phyloP scores from a whole-genome alignment of 2,113 vertebrate genomes.

The Eudyptes chrysolophus region DNA sequence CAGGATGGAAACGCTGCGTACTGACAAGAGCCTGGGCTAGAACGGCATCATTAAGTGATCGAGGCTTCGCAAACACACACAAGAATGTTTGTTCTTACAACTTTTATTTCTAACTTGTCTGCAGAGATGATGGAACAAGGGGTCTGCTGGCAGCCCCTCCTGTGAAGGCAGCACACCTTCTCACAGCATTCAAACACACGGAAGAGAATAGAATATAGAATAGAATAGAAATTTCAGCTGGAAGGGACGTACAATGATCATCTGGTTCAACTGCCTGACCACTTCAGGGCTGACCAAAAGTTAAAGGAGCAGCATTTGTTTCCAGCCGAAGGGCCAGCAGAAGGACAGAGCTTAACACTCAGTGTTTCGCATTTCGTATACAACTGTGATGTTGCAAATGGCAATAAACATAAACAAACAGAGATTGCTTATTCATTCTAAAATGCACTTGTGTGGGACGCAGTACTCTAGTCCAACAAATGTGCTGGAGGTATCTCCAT shows the following conservation, averaged over 20 bases:
- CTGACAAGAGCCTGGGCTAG: background rate
- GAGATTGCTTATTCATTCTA: background rate
- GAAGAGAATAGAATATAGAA: background rate
- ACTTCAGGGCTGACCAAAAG: background rate
- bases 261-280: background rate
- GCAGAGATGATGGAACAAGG: background rate
- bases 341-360: background rate
- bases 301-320: background rate
- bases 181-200: background rate
- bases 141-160: background rate
- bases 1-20: rapidly evolving
- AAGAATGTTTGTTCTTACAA: too few relatives aligned
- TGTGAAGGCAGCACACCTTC: background rate
- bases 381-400: background rate
- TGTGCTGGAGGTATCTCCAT: background rate
- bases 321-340: background rate
- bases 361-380: background rate
- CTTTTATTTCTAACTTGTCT: background rate
- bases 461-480: background rate
- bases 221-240: background rate
- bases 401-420: background rate
- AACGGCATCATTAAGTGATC: too few relatives aligned
- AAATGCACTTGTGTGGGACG: too few relatives aligned
- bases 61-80: background rate
- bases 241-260: background rate